phyloP scores from a whole-genome alignment of 2,888 invertebrate genomes.

The Chrysomela aeneicollis region DNA sequence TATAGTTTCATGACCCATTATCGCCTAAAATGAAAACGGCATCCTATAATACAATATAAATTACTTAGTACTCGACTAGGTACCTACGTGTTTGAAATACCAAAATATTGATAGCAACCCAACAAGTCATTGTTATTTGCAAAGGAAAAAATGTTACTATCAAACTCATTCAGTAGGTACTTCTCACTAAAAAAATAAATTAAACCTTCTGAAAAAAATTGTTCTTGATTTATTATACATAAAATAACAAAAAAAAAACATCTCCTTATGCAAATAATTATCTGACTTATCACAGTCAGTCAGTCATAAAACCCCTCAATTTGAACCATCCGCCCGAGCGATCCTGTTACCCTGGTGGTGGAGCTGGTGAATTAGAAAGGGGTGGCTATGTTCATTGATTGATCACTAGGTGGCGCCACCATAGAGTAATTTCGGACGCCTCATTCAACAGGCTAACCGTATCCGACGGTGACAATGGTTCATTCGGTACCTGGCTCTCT shows the following conservation, averaged over 20 bases:
- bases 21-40: neutral
- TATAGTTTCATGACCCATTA: neutral
- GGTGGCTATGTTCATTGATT: conserved; percentile 22
- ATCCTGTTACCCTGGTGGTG: conserved; percentile 18
- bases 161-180: too few relatives aligned
- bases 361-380: conserved; percentile 26
- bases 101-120: neutral
- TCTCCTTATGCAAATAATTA: too few relatives aligned
- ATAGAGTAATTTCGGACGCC: conserved; percentile 9
- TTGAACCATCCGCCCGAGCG: neutral
- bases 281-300: too few relatives aligned
- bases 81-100: neutral
- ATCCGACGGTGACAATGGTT: neutral
- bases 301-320: conserved; percentile 34
- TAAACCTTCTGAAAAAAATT: too few relatives aligned
- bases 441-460: conserved; percentile 14
- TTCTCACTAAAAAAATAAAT: too few relatives aligned
- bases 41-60: too few relatives aligned
- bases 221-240: too few relatives aligned
- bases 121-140: neutral
- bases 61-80: too few relatives aligned
- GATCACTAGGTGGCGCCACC: conserved; percentile 35
- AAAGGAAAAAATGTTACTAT: too few relatives aligned
- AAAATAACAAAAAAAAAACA: too few relatives aligned
- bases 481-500: neutral